Evolutionary conservation across 2,888 invertebrate genomes (phyloP).

Genomic region (Callimorpha dominula): DNA sequence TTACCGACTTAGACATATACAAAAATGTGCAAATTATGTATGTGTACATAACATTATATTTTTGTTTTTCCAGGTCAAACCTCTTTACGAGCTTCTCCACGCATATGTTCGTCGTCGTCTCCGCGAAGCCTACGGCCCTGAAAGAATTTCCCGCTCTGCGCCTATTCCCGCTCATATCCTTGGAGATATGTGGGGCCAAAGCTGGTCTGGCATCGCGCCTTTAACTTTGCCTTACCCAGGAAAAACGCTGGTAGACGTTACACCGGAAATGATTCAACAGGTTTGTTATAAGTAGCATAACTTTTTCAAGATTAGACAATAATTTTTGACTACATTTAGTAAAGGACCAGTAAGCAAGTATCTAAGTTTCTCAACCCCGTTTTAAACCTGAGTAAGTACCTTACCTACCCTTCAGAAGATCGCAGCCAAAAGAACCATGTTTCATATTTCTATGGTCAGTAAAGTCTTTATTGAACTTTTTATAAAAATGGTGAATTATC

Average conservation of each 20-base stretch:
- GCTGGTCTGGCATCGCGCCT: constrained; percentile 94
- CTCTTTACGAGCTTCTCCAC: constrained; percentile 95
- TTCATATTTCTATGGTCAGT: too few species aligned
- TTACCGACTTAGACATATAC: neutral
- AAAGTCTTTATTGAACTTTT: too few species aligned
- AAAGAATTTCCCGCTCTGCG: constrained; percentile 92
- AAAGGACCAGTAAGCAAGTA: too few species aligned
- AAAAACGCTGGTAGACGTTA: constrained; percentile 93
- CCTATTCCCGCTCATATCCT: constrained; percentile 95
- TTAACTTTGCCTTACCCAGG: constrained; percentile 95
- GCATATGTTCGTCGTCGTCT: constrained; percentile 95
- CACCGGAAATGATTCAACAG: constrained; percentile 93
- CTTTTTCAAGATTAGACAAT: neutral
- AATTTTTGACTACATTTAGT: neutral
- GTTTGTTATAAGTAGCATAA: neutral
- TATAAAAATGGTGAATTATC: too few species aligned
- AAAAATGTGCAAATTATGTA: neutral
- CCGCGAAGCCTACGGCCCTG: constrained; percentile 93
- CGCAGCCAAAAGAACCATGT: too few species aligned
- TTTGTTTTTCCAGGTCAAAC: constrained; percentile 87
- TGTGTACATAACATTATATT: neutral
- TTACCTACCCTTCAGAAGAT: too few species aligned
- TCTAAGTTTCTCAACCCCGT: too few species aligned
- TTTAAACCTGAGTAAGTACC: too few species aligned
- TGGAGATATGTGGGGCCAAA: constrained; percentile 97